These are phyloP conservation scores for Noctuana brunneofusca DNA, from an alignment of 2,888 invertebrate species.

Conservation along the genomic window DNA sequence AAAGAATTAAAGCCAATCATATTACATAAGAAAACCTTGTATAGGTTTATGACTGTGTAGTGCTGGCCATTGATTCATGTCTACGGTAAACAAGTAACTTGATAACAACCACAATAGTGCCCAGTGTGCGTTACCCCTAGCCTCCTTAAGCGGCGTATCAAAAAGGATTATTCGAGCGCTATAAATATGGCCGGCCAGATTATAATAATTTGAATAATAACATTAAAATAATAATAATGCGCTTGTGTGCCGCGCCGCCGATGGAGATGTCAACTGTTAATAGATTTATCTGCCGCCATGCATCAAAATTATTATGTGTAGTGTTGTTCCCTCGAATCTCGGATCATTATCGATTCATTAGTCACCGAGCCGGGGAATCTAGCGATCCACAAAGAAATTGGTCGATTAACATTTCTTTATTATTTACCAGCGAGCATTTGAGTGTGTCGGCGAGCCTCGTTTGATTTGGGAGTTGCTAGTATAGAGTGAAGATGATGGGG, in stretches of 20 bases:
- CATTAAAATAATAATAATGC: slow-evolving; percentile 76
- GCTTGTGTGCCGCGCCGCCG: slow-evolving; percentile 56
- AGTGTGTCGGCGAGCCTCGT: neutral
- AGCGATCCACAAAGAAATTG: slow-evolving; percentile 43
- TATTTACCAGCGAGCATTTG: slow-evolving; percentile 16
- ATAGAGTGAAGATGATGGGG: neutral
- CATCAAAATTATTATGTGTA: slow-evolving; percentile 60
- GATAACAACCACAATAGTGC: neutral
- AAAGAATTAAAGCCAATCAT: too few species aligned
- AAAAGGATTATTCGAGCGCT: slow-evolving; percentile 71
- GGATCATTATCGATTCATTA: slow-evolving; percentile 67
- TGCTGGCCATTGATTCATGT: too few species aligned
- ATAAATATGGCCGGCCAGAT: slow-evolving; percentile 77
- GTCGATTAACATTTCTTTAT: slow-evolving; percentile 24
- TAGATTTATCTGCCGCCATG: slow-evolving; percentile 71
- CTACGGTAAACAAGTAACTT: too few species aligned
- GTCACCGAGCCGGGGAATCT: slow-evolving; percentile 50
- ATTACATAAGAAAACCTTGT: too few species aligned
- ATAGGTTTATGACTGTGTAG: too few species aligned
- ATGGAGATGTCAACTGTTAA: slow-evolving; percentile 70
- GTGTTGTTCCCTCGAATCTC: slow-evolving; percentile 51
- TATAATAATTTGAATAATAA: slow-evolving; percentile 81
- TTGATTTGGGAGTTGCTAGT: neutral
- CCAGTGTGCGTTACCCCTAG: slow-evolving; percentile 43
- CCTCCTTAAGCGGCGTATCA: slow-evolving; percentile 71